A percentile compares a stretch with the other conserved stretches of the same genome.
Evolutionary conservation across 2,113 vertebrate species (phyloP).

Genomic region (Smithornis capensis): DNA sequence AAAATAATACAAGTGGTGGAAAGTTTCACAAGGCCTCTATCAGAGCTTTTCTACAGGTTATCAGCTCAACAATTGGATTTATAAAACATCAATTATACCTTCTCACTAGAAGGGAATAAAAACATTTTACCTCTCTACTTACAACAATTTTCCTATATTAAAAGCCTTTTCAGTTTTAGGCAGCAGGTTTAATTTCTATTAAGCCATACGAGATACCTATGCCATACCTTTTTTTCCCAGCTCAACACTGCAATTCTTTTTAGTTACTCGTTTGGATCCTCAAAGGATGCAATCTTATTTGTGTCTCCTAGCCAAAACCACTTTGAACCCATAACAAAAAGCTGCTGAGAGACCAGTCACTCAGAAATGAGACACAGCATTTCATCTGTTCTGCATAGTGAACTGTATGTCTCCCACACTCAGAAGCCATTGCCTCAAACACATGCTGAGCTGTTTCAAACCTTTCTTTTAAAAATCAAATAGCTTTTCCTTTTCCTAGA

Average conservation of each 20-base stretch:
- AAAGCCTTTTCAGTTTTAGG: background rate
- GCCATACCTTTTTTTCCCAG: background rate
- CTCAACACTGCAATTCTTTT: background rate
- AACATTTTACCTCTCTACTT: background rate
- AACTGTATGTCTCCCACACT: background rate
- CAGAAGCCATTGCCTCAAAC: background rate
- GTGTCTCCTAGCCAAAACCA: background rate
- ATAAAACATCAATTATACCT: background rate
- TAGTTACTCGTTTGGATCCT: background rate
- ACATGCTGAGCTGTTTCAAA: background rate
- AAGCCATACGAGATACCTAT: background rate
- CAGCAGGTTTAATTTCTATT: background rate
- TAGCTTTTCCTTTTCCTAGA: background rate
- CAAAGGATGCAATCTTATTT: background rate
- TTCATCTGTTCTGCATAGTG: background rate
- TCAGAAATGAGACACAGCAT: background rate
- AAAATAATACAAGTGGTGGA: background rate
- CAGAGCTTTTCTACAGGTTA: background rate
- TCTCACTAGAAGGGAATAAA: background rate
- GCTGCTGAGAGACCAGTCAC: background rate
- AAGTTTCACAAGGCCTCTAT: background rate
- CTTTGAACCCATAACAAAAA: accelerated
- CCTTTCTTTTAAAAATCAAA: background rate
- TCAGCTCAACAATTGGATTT: background rate
- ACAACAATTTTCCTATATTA: background rate